A percentile compares a stretch with the other conserved stretches of the same genome.
phyloP scores from a whole-genome alignment of 2,888 invertebrate species.

The Eupithecia tripunctaria region DNA sequence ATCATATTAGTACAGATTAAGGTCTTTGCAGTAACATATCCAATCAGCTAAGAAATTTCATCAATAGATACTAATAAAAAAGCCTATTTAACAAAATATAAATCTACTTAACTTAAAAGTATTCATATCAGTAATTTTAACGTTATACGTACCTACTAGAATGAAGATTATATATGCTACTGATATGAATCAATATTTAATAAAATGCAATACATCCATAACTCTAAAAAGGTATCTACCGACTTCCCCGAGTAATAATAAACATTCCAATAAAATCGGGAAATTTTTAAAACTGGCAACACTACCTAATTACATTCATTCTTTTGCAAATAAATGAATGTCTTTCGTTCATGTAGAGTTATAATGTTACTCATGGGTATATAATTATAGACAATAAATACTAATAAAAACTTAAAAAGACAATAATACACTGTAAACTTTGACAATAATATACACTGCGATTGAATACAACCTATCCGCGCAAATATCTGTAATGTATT shows the following conservation, averaged over 20 bases:
- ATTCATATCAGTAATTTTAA: slow-evolving; percentile 51
- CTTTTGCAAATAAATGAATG: not conserved
- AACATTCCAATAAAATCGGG: not conserved
- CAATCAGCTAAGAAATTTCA: slow-evolving; percentile 51
- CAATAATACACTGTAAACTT: not conserved
- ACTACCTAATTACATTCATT: not conserved
- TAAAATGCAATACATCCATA: not conserved
- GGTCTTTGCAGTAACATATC: slow-evolving; percentile 70
- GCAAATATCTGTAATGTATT: slow-evolving; percentile 9
- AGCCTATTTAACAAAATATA: slow-evolving; percentile 14
- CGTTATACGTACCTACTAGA: not conserved
- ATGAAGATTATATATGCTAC: not conserved
- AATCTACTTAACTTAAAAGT: slow-evolving; percentile 45
- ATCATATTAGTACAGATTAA: slow-evolving; percentile 50
- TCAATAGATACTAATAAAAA: slow-evolving; percentile 47
- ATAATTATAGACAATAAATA: not conserved
- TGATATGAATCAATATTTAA: not conserved
- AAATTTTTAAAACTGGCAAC: not conserved
- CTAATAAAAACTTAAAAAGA: too few relatives aligned
- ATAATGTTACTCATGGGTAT: not conserved
- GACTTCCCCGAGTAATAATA: not conserved
- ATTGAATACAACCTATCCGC: not conserved
- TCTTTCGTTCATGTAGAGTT: not conserved
- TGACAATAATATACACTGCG: not conserved
- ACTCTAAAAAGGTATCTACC: not conserved